Conservation (phyloP, 2,888 invertebrate genomes). For the Epinotia ramella region DNA sequence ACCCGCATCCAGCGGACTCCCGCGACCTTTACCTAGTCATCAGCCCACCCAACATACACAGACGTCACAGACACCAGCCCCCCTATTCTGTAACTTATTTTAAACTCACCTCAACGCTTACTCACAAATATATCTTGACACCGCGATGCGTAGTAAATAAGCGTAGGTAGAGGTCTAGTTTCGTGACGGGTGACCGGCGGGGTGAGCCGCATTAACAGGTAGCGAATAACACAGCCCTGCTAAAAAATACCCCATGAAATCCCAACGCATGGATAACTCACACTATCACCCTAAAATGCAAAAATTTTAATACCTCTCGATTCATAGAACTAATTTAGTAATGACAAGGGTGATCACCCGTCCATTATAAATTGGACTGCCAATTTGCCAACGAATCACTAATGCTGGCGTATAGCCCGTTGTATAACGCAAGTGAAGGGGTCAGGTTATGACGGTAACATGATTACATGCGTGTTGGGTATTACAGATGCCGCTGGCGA, state of each 20-base stretch:
- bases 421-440: slow-evolving; percentile 11
- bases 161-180: no score
- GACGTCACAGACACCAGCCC: no score
- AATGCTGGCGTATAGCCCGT: background rate
- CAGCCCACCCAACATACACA: no score
- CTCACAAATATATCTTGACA: no score
- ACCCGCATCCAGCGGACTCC: no score
- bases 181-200: no score
- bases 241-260: background rate
- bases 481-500: slow-evolving; percentile 28
- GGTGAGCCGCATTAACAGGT: no score
- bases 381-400: slow-evolving; percentile 38
- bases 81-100: no score
- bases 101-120: no score
- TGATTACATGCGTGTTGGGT: slow-evolving; percentile 26
- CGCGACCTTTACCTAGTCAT: no score
- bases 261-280: slow-evolving; percentile 1
- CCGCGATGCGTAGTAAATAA: no score
- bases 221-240: no score
- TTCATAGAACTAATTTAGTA: slow-evolving; percentile 45
- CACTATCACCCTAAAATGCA: slow-evolving; percentile 32
- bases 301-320: slow-evolving; percentile 45
- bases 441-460: slow-evolving; percentile 29
- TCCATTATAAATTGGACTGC: slow-evolving; percentile 23
- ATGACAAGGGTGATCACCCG: slow-evolving; percentile 40